These are phyloP conservation scores for Anolis carolinensis DNA, from an alignment of 2,113 vertebrate species.

Conservation along the genomic window DNA sequence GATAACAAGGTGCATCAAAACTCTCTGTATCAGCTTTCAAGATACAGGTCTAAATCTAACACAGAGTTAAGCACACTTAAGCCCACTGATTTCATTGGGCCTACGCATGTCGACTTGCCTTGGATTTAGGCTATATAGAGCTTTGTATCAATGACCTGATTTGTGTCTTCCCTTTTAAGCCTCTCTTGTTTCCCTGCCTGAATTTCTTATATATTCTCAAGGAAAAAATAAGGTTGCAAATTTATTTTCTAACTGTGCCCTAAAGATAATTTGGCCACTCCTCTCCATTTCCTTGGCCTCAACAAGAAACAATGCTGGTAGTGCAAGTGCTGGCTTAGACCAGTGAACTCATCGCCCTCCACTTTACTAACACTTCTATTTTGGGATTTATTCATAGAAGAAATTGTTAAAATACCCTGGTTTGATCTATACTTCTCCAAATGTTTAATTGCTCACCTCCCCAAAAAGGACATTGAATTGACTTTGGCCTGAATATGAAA, in stretches of 20 bases:
- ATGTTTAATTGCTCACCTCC: background rate
- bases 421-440: too few species aligned
- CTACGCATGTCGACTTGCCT: background rate
- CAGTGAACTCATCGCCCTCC: background rate
- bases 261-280: background rate
- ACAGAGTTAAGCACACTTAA: background rate
- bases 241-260: background rate
- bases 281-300: background rate
- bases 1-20: background rate
- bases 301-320: background rate
- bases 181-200: background rate
- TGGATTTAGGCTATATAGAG: background rate
- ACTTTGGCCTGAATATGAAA: constrained; percentile 2
- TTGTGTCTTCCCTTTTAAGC: background rate
- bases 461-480: background rate
- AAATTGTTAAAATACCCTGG: background rate
- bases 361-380: background rate
- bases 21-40: background rate
- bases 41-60: background rate
- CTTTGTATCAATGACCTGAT: background rate
- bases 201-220: background rate
- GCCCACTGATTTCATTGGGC: background rate
- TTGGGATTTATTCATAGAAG: background rate
- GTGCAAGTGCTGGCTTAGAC: background rate
- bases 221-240: background rate